Conservation (phyloP, 2,888 invertebrate genomes). For the Cephonodes hylas region DNA sequence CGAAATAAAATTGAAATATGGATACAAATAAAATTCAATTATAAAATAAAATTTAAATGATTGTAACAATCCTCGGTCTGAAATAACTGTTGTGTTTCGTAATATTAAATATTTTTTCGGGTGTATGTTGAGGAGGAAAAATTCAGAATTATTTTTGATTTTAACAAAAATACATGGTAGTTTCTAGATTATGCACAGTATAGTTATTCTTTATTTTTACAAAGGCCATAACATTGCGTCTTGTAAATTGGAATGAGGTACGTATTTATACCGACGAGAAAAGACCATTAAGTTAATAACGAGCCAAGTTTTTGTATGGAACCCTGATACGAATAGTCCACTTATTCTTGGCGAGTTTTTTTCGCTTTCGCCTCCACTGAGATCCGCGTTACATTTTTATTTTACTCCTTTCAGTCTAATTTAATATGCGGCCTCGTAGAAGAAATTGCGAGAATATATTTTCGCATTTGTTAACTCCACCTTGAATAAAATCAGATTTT, state of each 20-base stretch:
- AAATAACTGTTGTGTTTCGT: too few relatives aligned
- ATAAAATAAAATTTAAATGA: too few relatives aligned
- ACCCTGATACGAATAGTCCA: slow-evolving; percentile 36
- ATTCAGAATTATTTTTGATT: too few relatives aligned
- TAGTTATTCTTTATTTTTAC: neutral
- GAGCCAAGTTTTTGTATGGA: slow-evolving; percentile 24
- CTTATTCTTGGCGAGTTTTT: slow-evolving; percentile 41
- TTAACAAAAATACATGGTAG: too few relatives aligned
- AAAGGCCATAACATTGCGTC: neutral
- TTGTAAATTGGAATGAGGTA: neutral
- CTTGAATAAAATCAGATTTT: slow-evolving; percentile 59
- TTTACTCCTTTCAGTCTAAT: slow-evolving; percentile 71
- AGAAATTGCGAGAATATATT: slow-evolving; percentile 67
- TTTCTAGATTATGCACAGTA: too few relatives aligned
- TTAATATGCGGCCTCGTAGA: slow-evolving; percentile 68
- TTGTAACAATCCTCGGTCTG: too few relatives aligned
- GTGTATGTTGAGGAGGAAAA: too few relatives aligned
- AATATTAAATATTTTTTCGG: too few relatives aligned
- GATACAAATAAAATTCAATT: too few relatives aligned
- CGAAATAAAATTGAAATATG: too few relatives aligned
- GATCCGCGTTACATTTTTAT: slow-evolving; percentile 69
- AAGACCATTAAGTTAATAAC: neutral
- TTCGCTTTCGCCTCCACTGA: slow-evolving; percentile 50
- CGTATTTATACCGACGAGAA: neutral
- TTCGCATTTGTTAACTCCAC: slow-evolving; percentile 62